Conservation (phyloP, 1,140 invertebrate genomes). For the Atta colombica region DNA sequence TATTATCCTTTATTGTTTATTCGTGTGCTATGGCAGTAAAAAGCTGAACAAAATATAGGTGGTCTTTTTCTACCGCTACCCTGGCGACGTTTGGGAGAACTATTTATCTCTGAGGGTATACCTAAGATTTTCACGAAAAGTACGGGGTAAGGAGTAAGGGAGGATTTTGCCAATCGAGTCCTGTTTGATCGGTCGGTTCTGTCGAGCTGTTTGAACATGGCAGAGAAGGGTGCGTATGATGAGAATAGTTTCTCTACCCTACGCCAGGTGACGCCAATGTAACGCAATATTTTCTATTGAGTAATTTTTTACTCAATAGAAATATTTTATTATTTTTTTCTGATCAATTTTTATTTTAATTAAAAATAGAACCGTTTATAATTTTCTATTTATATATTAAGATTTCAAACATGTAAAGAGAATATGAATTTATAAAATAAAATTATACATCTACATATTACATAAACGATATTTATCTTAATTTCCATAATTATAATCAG, state of each 20-base stretch:
- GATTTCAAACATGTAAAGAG: background rate
- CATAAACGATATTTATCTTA: background rate
- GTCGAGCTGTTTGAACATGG: conserved; percentile 78
- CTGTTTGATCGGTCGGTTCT: conserved; percentile 81
- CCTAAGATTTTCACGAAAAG: conserved; percentile 70
- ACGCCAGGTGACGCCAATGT: conserved; percentile 84
- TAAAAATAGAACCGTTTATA: background rate
- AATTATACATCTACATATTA: background rate
- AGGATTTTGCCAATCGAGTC: conserved; percentile 79
- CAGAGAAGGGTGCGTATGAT: conserved; percentile 31
- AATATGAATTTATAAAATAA: background rate
- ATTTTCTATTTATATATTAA: background rate
- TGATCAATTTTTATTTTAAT: conserved; percentile 18
- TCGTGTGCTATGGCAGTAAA: background rate
- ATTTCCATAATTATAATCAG: background rate
- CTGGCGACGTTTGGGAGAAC: conserved; percentile 83
- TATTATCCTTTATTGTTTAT: conserved; percentile 5
- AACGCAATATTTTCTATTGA: conserved; percentile 29
- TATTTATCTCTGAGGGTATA: conserved; percentile 84
- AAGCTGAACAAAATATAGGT: background rate
- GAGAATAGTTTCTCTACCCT: conserved; percentile 79
- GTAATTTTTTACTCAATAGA: background rate
- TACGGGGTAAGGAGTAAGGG: conserved; percentile 82
- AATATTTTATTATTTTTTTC: background rate
- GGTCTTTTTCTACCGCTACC: conserved; percentile 54